Conservation (phyloP, 2,888 invertebrate genomes). For the Eulithis testata region DNA sequence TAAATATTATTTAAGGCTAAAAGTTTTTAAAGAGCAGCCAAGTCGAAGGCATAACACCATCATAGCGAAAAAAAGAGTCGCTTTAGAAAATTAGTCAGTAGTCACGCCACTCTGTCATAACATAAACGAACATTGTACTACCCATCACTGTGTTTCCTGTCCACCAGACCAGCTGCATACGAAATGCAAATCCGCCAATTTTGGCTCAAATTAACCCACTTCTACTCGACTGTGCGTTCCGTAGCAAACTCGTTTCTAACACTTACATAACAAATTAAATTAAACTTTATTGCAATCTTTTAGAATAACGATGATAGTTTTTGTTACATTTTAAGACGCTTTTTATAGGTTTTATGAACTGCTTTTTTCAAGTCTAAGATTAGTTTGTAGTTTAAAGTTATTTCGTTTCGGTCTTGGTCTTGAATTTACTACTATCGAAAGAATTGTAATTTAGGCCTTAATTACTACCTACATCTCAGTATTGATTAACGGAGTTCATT, state of each 20-base stretch:
- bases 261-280: conserved; percentile 36
- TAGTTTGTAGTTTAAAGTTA: conserved; percentile 4
- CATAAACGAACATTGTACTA: conserved; percentile 39
- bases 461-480: conserved; percentile 20
- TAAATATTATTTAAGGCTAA: too few species aligned
- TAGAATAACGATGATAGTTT: conserved; percentile 26
- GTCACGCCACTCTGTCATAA: conserved; percentile 45
- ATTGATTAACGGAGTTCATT: conserved; percentile 1
- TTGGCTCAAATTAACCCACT: conserved; percentile 49
- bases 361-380: conserved; percentile 40
- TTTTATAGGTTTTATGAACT: conserved; percentile 67
- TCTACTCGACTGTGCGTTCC: conserved; percentile 44
- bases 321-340: conserved; percentile 44
- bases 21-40: too few species aligned
- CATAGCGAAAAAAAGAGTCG: neutral
- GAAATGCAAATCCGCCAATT: conserved; percentile 41
- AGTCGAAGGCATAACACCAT: too few species aligned
- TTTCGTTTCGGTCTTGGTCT: neutral
- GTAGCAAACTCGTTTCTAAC: conserved; percentile 51
- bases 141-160: conserved; percentile 49
- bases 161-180: conserved; percentile 41
- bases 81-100: conserved; percentile 17
- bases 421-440: conserved; percentile 1
- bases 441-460: conserved; percentile 18
- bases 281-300: conserved; percentile 20